phyloP scores from a whole-genome alignment of 2,113 vertebrate species.

The Planiliza haematocheilus region DNA sequence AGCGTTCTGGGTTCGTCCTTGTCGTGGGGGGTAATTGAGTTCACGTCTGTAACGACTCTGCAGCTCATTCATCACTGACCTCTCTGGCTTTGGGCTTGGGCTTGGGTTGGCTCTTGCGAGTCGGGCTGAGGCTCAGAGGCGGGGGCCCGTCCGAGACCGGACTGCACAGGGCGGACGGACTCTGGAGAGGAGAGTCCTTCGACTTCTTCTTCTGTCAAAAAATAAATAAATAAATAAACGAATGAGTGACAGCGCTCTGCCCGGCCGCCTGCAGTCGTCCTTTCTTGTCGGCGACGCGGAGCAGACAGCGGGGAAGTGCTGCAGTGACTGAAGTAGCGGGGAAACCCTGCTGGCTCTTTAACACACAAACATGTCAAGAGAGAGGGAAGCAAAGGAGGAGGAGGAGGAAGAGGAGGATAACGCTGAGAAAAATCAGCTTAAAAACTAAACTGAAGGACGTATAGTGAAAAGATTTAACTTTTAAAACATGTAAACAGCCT shows the following conservation, averaged over 20 bases:
- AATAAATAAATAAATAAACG: conserved; percentile 27
- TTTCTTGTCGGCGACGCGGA: conserved; percentile 77
- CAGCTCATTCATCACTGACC: conserved; percentile 73
- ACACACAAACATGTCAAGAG: conserved; percentile 46
- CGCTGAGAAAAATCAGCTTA: conserved; percentile 4
- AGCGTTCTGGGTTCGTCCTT: too few species aligned
- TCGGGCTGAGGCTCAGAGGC: conserved; percentile 81
- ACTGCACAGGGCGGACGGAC: conserved; percentile 82
- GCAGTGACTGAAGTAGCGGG: conserved; percentile 74
- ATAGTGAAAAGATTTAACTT: background rate
- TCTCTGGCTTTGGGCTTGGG: conserved; percentile 90
- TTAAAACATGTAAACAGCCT: too few species aligned
- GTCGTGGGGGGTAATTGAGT: conserved; percentile 29
- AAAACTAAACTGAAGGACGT: too few species aligned
- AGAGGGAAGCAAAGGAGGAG: conserved; percentile 34
- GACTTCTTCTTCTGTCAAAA: conserved; percentile 89
- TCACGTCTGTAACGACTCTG: conserved; percentile 21
- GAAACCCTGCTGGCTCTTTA: conserved; percentile 69
- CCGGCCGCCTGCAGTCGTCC: conserved; percentile 70
- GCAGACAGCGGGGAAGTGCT: conserved; percentile 74
- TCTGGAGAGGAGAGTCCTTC: conserved; percentile 86
- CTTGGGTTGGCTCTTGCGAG: conserved; percentile 87
- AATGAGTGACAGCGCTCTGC: conserved; percentile 38
- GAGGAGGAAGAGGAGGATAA: conserved; percentile 31
- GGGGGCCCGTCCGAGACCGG: conserved; percentile 83